Base-by-base conservation (phyloP, 2,888 invertebrate genomes). In the Drosophila kambysellisi region DNA sequence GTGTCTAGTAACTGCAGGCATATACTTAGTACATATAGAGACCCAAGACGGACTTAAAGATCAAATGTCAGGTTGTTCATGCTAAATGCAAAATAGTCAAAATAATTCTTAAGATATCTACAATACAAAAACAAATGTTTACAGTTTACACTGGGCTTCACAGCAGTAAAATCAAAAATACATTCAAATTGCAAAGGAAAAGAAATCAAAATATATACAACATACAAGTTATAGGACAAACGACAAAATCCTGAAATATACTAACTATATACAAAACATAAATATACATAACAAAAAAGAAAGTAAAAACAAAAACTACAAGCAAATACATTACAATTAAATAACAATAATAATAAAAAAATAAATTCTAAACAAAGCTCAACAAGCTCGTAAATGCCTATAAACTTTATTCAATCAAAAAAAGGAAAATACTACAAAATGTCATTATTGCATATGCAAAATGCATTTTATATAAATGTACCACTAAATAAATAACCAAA, bases 131-230 rank as follows among this genome's bases (percentile, higher is more conserved):
- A 73, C 64, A 75, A 82, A 87, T 65, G 84, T 85, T 88, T 85
- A 91, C 90, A 92, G 90, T 91, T 79, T 79, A 79, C 77, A 84
- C 89, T 91, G 90, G 93, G 93, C 93, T 93, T 92, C 91, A 89
- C 84, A 91, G 92, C 93, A 93, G 89, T 81, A 92, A 92, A 92
- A 92, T 92, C 92, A 93, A 93, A 93, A 93, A 88, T 25, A 48
- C 67, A 70, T 53, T 46, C 50, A 63, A 75, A 71, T 48, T 59
- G 70, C 72, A 70, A 71, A 75, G 48, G 8, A 37, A 46, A 53
- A 35, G 51, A 68, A 75, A 80, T 74, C 73, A 78, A 81, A 77
- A 78, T 65, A 61, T 61, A 70, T 57, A 71, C 62, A 58, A 51
- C 60, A 52, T 66, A 74, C 53, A 67, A 53, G 11, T 62, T 57